phyloP scores from a whole-genome alignment of 1,140 invertebrate species.

The Drosophila sulfurigaster region DNA sequence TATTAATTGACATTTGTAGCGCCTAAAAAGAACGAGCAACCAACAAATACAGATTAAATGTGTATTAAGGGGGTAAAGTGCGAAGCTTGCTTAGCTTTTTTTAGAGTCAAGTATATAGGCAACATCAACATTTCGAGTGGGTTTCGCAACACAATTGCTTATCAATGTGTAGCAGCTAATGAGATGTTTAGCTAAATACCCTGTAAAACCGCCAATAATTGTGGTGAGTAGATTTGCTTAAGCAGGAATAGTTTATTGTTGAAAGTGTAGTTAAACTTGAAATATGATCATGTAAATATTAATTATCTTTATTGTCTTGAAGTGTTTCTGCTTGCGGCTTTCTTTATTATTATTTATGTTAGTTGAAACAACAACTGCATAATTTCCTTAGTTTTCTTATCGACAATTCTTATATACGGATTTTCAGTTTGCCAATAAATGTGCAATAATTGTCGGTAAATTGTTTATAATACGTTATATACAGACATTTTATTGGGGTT shows the following conservation, averaged over 20 bases:
- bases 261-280: too few species aligned
- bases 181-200: constrained; percentile 1
- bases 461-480: neutral
- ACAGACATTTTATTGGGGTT: neutral
- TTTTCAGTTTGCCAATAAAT: constrained; percentile 8
- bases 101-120: constrained; percentile 23
- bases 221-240: too few species aligned
- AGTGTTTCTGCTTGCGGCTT: constrained; percentile 27
- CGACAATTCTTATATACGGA: constrained; percentile 18
- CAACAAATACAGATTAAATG: constrained; percentile 16
- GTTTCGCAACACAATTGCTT: constrained; percentile 47
- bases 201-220: constrained; percentile 9
- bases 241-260: too few species aligned
- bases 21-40: neutral
- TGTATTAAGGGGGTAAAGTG: constrained; percentile 62
- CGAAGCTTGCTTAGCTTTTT: constrained; percentile 21
- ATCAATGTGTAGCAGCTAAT: constrained; percentile 35
- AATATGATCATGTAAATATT: too few species aligned
- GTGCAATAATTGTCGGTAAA: neutral
- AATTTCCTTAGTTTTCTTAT: constrained; percentile 38
- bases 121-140: constrained; percentile 55
- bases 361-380: constrained; percentile 14
- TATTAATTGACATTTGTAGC: constrained; percentile 45
- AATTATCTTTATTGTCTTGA: neutral
- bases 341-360: constrained; percentile 48